Conservation (phyloP, 2,113 vertebrate species). For the human (Homo sapiens) region DNA sequence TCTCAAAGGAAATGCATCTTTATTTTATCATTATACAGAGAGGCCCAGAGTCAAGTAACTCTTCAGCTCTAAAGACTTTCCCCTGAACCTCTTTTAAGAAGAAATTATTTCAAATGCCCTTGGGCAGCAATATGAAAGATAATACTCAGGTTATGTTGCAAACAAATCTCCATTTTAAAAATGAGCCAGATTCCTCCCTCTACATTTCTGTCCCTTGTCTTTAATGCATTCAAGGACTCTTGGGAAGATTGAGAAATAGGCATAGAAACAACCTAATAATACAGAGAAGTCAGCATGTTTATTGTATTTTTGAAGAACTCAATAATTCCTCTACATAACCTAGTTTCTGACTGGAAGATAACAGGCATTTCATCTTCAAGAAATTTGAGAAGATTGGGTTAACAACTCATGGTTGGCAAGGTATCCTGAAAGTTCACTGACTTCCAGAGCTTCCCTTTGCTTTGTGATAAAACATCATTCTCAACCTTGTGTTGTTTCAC, state of each 20-base stretch:
- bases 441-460: not conserved
- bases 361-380: not conserved
- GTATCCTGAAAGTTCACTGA: not conserved
- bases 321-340: not conserved
- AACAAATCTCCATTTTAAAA: not conserved
- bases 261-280: not conserved
- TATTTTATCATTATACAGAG: not conserved
- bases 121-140: not conserved
- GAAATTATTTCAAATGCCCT: not conserved
- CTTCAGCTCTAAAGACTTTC: not conserved
- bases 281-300: accelerated
- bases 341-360: not conserved
- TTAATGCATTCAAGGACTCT: not conserved
- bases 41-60: not conserved
- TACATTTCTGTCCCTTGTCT: not conserved
- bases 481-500: not conserved
- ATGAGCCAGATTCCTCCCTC: not conserved
- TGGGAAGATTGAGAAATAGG: not conserved
- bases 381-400: not conserved
- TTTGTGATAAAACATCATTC: not conserved
- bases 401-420: not conserved
- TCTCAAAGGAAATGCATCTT: not conserved
- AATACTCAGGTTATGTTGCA: not conserved
- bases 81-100: not conserved
- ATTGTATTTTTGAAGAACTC: not conserved